Evolutionary conservation across 1,140 invertebrate species (phyloP), one percentile per base, ranked within the genome.

Genomic region (Plectrocnemia conspersa): DNA sequence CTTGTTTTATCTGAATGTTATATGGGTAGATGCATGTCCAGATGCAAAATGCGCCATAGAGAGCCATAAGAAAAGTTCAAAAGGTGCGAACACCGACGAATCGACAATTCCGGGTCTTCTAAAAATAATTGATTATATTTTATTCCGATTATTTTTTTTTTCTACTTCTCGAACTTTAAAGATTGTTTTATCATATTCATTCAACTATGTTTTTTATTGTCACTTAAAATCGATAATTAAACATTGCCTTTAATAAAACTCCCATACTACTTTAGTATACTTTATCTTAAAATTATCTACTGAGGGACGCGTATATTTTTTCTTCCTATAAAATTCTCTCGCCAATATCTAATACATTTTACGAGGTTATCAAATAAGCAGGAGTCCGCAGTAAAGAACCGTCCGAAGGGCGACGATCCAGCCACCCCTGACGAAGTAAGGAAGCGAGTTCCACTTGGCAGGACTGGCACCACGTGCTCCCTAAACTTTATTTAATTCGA

Each of bases 401-500:
- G 10, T 7, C 32, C 23, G 21, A 16, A 13, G 50, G 36, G 50
- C 23, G 23, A 21, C 25, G 25, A 32, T 32, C 38, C 22, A n/a
- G 9, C 41, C 16, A 3, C 19, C 41, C 15, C 15, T 6, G 36
- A 6, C 36, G 11, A 40, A 11, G 36, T 29, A 13, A 13, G n/a
- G n/a, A n/a, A n/a, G n/a, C n/a, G n/a, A 29, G 45, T 24, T 47
- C 18, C 45, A 47, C 27, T 47, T 47, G 45, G 45, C 47, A 10
- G 27, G 9, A 9, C 47, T 25, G 47, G 50, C 21, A 32, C 18
- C 54, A 56, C 54, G 54, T 56, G 54, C 38, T 49, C 36, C 36
- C 24, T 50, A 29, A 56, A 49, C 45, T 56, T 56, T 42, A 48
- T 48, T 48, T 48, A 48, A 48, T 48, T 48, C 46, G 46, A 47